Evolutionary conservation across 2,888 invertebrate genomes (phyloP), one percentile per base, ranked within the genome.

Genomic region (Pediacus dermestoides): DNA sequence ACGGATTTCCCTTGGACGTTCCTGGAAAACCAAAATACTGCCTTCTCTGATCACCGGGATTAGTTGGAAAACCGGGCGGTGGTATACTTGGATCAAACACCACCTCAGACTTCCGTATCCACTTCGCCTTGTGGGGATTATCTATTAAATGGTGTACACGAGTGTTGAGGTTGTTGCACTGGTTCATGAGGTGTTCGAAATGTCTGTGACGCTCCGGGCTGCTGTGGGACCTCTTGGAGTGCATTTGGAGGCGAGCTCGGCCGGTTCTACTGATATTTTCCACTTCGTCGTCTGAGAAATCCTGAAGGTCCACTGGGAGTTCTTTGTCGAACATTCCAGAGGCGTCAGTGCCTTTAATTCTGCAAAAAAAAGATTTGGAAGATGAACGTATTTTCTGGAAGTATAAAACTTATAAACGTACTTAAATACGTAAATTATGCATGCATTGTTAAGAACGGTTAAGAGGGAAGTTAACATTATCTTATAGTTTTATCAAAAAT

Each of bases 261-360:
- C 30, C 21, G 6, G 30, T 14, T 8, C 8, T 3, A 7, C 28
- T 31, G 9, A 25, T 25, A 16, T 9, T 40, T 60, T 93, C 93
- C 42, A 83, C 78, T 57, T 94, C 94, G 62, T 94, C 94, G 63
- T 93, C 93, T 0, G 93, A 94, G 67, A 78, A 92, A 16, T 91
- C 91, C 1, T 81, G 52, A 47, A 76, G 78, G 54, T 76, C 75
- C 1, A 74, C 70, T 0, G 92, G 92, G 8, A 82, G 79, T 64
- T 94, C 94, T 27, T 81, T 70, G 63, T 91, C 88, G 62, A 88
- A 76, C 51, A 83, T 76, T 85, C 90, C 92, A 1, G 89, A 87
- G 1, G 92, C 92, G 73, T 95, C 94, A 1, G 84, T 85, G 3
- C 91, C 93, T 68, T 83, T 87, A 37, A 81, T 67, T 65, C 87